These are phyloP conservation scores for Cynaeus angustus DNA, from an alignment of 2,888 invertebrate genomes.

Conservation along the genomic window DNA sequence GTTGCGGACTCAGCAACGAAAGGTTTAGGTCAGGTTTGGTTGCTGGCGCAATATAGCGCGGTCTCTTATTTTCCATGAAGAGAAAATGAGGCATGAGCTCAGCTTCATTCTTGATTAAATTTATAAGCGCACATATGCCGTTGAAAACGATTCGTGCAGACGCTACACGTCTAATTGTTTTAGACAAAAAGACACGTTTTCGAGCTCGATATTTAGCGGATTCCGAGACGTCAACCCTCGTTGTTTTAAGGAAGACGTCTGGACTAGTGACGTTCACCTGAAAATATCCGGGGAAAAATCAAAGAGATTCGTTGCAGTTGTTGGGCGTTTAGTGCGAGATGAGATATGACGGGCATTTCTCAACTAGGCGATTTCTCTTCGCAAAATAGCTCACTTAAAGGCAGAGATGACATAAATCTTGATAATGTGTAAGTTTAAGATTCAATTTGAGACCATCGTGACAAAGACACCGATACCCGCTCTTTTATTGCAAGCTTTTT, in stretches of 20 bases:
- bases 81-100: slow-evolving; percentile 55
- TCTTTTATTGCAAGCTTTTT: slow-evolving; percentile 57
- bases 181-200: slow-evolving; percentile 36
- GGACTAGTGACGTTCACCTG: slow-evolving; percentile 28
- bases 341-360: slow-evolving; percentile 63
- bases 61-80: slow-evolving; percentile 55
- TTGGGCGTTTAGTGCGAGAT: slow-evolving; percentile 52
- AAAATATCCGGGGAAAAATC: slow-evolving; percentile 31
- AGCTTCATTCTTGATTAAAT: slow-evolving; percentile 39
- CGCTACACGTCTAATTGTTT: slow-evolving; percentile 30
- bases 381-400: slow-evolving; percentile 61
- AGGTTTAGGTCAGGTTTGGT: slow-evolving; percentile 28
- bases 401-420: slow-evolving; percentile 67
- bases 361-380: slow-evolving; percentile 57
- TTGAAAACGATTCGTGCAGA: slow-evolving; percentile 33
- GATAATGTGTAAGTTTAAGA: slow-evolving; percentile 67
- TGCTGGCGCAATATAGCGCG: no score
- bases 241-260: slow-evolving; percentile 32
- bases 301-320: slow-evolving; percentile 46
- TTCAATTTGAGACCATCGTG: slow-evolving; percentile 64
- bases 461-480: no score
- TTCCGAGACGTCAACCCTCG: slow-evolving; percentile 44
- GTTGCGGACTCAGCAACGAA: slow-evolving; percentile 47
- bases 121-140: slow-evolving; percentile 37
- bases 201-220: slow-evolving; percentile 34